Percentiles rank a stretch among this genome's conserved stretches.
phyloP scores from a whole-genome alignment of 2,797 vertebrate species.

The Siniperca undulata region DNA sequence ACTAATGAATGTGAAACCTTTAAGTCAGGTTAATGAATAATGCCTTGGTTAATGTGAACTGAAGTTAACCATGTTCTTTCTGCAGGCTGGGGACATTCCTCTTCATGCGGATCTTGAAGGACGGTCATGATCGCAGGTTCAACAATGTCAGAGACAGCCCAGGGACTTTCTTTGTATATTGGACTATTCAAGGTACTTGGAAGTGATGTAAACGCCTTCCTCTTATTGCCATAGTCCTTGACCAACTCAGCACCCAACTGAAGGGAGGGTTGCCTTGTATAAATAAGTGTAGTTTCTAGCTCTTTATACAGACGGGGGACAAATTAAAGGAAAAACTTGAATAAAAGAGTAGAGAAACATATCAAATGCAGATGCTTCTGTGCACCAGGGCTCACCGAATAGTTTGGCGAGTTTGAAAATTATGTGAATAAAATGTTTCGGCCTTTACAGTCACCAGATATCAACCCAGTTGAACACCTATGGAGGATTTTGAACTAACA shows the following conservation, averaged over 20 bases:
- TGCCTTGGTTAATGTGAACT: constrained; percentile 77
- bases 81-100: constrained; percentile 86
- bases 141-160: constrained; percentile 86
- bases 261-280: constrained; percentile 29
- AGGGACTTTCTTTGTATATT: constrained; percentile 87
- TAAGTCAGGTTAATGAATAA: constrained; percentile 80
- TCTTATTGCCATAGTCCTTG: constrained; percentile 45
- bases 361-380: too few relatives aligned
- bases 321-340: too few relatives aligned
- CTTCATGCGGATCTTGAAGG: constrained; percentile 88
- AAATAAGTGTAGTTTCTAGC: constrained; percentile 60
- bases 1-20: constrained; percentile 57
- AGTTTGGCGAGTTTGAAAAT: too few relatives aligned
- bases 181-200: constrained; percentile 88
- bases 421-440: too few relatives aligned
- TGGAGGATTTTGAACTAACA: too few relatives aligned
- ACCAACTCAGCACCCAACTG: constrained; percentile 21
- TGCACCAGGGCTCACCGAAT: too few relatives aligned
- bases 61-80: constrained; percentile 54
- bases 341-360: too few relatives aligned
- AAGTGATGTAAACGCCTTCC: constrained; percentile 14
- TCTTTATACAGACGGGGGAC: constrained; percentile 9
- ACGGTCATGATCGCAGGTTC: constrained; percentile 87
- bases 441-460: too few relatives aligned
- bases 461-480: too few relatives aligned